Conservation (phyloP, 2,113 vertebrate species). For the Ctenodactylus gundi region DNA sequence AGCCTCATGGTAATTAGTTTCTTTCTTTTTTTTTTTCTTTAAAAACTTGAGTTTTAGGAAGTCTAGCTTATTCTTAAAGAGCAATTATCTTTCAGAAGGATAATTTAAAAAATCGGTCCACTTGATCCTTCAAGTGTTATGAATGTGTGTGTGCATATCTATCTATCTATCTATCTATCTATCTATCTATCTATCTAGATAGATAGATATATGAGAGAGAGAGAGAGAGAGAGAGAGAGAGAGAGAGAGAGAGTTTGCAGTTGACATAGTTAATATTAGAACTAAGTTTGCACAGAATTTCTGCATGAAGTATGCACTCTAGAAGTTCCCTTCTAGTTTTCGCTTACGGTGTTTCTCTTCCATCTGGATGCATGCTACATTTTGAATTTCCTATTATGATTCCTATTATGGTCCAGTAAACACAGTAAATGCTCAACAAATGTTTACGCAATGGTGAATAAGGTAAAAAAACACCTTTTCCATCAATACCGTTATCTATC, state of each 20-base stretch:
- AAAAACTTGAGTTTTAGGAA: neutral
- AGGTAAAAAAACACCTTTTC: neutral
- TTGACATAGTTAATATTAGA: neutral
- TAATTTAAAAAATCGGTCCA: neutral
- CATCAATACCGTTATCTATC: neutral
- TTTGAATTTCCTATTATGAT: neutral
- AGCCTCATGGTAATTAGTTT: slow-evolving; percentile 6
- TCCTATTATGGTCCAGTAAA: neutral
- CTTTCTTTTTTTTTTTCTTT: slow-evolving; percentile 4
- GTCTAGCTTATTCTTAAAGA: slow-evolving; percentile 27
- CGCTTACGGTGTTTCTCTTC: neutral
- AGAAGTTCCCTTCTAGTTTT: neutral
- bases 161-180: too few relatives aligned
- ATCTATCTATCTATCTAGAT: too few relatives aligned
- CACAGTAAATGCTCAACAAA: neutral
- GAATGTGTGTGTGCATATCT: neutral
- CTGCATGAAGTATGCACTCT: neutral
- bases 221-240: neutral
- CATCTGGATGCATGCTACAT: neutral
- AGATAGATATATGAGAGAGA: too few relatives aligned
- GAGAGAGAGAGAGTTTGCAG: neutral
- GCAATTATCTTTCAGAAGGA: neutral
- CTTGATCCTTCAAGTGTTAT: neutral
- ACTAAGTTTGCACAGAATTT: neutral
- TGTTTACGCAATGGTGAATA: neutral